Percentiles rank a stretch among this genome's conserved stretches.
Evolutionary conservation across 2,113 vertebrate species (phyloP).

Genomic region (Bombycilla garrulus): DNA sequence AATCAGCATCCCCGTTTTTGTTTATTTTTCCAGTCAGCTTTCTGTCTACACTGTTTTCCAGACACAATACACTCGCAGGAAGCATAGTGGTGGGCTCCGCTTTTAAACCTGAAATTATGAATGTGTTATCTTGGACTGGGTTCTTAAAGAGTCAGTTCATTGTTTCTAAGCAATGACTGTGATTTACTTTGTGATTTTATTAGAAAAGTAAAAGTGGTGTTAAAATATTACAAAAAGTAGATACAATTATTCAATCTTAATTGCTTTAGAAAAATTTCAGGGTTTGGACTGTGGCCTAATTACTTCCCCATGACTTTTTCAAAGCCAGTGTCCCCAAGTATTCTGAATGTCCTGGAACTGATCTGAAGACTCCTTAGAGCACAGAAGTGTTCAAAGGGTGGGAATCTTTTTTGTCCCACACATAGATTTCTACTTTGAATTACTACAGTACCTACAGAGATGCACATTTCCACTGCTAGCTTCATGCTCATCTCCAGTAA

Average conservation of each 20-base stretch:
- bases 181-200: background rate
- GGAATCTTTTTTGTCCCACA: background rate
- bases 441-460: background rate
- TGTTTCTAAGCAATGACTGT: background rate
- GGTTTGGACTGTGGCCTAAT: background rate
- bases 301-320: background rate
- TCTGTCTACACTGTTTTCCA: background rate
- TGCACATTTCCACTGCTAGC: conserved; percentile 22
- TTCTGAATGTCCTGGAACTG: background rate
- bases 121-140: background rate
- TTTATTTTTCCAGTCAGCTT: background rate
- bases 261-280: background rate
- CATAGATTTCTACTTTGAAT: background rate
- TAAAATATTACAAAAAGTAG: background rate
- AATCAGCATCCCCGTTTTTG: background rate
- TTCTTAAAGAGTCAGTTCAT: background rate
- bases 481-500: conserved; percentile 37
- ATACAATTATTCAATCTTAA: background rate
- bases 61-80: background rate
- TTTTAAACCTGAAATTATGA: background rate
- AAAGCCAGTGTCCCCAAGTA: background rate
- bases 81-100: background rate
- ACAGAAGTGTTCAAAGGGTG: background rate
- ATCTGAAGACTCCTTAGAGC: background rate
- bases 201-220: background rate